phyloP scores from a whole-genome alignment of 2,797 vertebrate species.

The Dendrocincla tyrannina region DNA sequence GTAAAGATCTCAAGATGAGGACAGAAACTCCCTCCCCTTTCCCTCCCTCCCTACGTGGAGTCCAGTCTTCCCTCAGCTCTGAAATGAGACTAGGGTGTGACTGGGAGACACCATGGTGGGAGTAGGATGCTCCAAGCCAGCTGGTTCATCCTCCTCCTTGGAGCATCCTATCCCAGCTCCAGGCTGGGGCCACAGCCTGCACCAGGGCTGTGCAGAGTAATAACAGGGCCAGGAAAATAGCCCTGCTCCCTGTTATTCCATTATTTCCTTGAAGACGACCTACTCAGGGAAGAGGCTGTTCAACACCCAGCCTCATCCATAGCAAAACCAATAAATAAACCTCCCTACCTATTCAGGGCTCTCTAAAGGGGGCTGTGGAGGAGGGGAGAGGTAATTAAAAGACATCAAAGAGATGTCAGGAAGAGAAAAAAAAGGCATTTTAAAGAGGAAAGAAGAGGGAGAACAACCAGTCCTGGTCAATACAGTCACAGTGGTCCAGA shows the following conservation, averaged over 20 bases:
- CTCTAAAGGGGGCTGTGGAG: background rate
- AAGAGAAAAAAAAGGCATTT: background rate
- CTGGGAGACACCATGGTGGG: background rate
- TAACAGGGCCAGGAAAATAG: background rate
- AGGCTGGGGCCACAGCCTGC: background rate
- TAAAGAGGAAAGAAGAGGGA: background rate
- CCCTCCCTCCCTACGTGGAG: rapidly evolving
- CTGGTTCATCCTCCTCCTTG: background rate
- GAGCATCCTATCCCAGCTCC: background rate
- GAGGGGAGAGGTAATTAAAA: constrained; percentile 15
- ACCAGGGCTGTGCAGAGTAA: background rate
- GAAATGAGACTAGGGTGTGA: background rate
- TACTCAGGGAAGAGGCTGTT: background rate
- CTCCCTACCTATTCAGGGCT: background rate
- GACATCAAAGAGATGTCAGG: constrained; percentile 17
- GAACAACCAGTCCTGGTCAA: background rate
- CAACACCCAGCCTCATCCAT: background rate
- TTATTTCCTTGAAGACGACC: background rate
- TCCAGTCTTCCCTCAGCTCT: background rate
- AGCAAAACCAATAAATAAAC: background rate
- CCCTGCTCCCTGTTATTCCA: background rate
- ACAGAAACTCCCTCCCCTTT: background rate
- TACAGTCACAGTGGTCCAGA: background rate
- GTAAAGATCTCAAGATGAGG: background rate
- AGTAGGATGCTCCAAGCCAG: rapidly evolving